phyloP scores from a whole-genome alignment of 2,888 invertebrate genomes.

The Halictus quadricinctus region DNA sequence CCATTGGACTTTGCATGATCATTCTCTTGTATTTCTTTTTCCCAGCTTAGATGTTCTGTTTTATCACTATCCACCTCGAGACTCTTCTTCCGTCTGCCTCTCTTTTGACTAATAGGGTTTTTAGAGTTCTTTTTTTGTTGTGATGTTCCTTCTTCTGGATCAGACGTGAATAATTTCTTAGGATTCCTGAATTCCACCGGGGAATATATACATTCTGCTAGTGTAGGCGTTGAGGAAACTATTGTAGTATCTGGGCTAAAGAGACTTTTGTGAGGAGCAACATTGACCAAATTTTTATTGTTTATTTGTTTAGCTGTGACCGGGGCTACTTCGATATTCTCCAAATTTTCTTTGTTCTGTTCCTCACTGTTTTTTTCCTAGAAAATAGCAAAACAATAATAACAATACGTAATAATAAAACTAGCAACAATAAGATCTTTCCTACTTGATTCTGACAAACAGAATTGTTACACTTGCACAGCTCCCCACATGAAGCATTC shows the following conservation, averaged over 20 bases:
- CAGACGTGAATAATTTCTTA: not conserved
- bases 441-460: conserved; percentile 71
- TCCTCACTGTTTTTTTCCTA: not conserved
- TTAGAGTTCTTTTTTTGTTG: not conserved
- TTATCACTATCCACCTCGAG: too few species aligned
- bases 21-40: not conserved
- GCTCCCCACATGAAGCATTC: conserved; percentile 51
- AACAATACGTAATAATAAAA: not conserved
- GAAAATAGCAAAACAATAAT: not conserved
- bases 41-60: too few species aligned
- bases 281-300: conserved; percentile 15
- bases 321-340: not conserved
- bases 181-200: not conserved
- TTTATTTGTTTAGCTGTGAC: conserved; percentile 3
- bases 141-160: conserved; percentile 3
- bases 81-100: too few species aligned
- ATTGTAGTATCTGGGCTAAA: conserved; percentile 34
- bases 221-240: not conserved
- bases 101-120: too few species aligned
- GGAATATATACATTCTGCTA: not conserved
- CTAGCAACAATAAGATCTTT: not conserved
- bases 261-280: not conserved
- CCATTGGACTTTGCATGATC: too few species aligned
- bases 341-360: conserved; percentile 35
- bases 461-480: conserved; percentile 65